phyloP scores from a whole-genome alignment of 2,797 vertebrate species.

The Parauchenoglanis ngamensis region DNA sequence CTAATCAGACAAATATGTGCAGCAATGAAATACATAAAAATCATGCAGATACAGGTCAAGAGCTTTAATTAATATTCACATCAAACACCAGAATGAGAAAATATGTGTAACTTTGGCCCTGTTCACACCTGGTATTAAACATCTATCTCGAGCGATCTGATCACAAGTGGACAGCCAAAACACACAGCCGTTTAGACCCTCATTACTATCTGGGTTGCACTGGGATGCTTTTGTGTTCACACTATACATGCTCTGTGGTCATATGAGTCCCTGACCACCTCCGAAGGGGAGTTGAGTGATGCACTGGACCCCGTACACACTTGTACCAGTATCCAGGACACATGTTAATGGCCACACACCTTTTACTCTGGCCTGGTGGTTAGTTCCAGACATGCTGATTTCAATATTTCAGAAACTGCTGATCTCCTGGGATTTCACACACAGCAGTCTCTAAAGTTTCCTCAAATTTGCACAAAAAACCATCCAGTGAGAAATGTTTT shows the following conservation, averaged over 20 bases:
- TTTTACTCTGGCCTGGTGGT: not conserved
- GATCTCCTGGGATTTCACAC: not conserved
- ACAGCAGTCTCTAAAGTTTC: not conserved
- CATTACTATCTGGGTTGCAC: not conserved
- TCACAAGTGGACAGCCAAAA: not conserved
- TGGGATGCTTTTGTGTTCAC: not conserved
- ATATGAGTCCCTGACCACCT: not conserved
- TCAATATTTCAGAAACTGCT: not conserved
- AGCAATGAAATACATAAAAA: too few relatives aligned
- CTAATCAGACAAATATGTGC: not conserved
- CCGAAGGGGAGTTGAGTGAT: not conserved
- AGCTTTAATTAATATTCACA: not conserved
- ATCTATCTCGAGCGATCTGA: not conserved
- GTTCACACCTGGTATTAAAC: not conserved
- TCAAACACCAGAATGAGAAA: not conserved
- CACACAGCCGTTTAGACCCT: not conserved
- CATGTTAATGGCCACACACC: not conserved
- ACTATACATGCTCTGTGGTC: not conserved
- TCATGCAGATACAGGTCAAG: not conserved
- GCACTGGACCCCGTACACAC: not conserved
- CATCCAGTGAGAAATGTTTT: not conserved
- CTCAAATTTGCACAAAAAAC: not conserved
- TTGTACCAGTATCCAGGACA: not conserved
- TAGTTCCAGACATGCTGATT: not conserved
- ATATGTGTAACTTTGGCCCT: too few relatives aligned